A percentile compares a stretch with the other conserved stretches of the same genome.
Evolutionary conservation across 2,113 vertebrate species (phyloP).

Genomic region (Scatophagus argus): DNA sequence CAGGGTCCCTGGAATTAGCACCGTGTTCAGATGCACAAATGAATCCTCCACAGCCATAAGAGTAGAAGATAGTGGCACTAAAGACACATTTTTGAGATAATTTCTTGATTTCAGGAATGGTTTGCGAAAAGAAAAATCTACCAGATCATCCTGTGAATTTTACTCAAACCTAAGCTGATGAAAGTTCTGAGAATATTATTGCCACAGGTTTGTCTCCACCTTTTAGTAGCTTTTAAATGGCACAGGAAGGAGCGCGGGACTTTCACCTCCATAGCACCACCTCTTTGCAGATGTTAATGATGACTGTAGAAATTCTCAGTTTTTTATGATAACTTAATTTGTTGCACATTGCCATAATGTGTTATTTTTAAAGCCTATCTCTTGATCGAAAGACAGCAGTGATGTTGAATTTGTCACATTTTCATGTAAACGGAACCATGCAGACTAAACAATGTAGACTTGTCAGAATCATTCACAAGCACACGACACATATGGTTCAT

Average conservation of each 20-base stretch:
- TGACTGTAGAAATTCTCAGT: conserved; percentile 39
- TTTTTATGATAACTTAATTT: conserved; percentile 66
- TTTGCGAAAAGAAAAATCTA: conserved; percentile 16
- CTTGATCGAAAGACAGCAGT: conserved; percentile 62
- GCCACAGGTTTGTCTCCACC: neutral
- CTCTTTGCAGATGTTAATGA: conserved; percentile 33
- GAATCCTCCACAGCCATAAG: conserved; percentile 20
- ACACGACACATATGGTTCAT: conserved; percentile 63
- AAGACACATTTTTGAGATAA: neutral
- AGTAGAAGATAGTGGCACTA: neutral
- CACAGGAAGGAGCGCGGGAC: neutral
- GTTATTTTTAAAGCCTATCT: conserved; percentile 67
- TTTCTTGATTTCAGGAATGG: conserved; percentile 1
- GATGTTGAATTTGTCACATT: conserved; percentile 79
- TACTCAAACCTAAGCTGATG: neutral
- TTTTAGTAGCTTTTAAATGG: neutral
- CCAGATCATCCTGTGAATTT: neutral
- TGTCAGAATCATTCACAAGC: conserved; percentile 63
- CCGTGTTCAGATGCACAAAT: conserved; percentile 50
- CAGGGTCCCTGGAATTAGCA: conserved; percentile 64
- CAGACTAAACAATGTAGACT: conserved; percentile 78
- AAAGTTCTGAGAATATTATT: neutral
- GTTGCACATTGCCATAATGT: conserved; percentile 62
- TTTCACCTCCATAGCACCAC: conserved; percentile 7
- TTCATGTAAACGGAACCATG: conserved; percentile 72